Evolutionary conservation across 1,140 invertebrate genomes (phyloP).

Genomic region (Zaprionus inermis): DNA sequence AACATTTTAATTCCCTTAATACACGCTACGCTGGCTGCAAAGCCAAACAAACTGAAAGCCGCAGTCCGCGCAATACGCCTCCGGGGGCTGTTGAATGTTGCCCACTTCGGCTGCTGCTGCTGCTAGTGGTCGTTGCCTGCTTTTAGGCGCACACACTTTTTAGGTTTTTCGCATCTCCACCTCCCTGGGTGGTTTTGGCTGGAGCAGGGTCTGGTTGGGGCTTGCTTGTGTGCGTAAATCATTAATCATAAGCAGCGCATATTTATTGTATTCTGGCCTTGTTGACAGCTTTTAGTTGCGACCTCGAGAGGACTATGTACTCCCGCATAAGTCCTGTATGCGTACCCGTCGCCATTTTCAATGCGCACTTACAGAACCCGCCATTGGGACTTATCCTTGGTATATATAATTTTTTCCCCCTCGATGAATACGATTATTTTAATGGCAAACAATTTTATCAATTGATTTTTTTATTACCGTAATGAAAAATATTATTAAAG

Average conservation of each 20-base stretch:
- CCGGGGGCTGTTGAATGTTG: constrained; percentile 5
- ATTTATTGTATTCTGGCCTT: constrained; percentile 71
- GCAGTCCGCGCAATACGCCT: constrained; percentile 15
- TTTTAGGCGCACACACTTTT: constrained; percentile 62
- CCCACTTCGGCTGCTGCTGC: constrained; percentile 21
- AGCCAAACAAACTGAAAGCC: constrained; percentile 68
- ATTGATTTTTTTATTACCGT: constrained; percentile 2
- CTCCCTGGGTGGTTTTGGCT: not conserved
- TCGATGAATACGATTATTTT: not conserved
- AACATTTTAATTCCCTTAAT: constrained; percentile 83
- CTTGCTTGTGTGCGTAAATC: constrained; percentile 66
- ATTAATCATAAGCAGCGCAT: constrained; percentile 79
- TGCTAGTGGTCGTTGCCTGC: constrained; percentile 32
- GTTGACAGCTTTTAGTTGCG: constrained; percentile 76
- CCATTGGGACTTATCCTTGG: constrained; percentile 25
- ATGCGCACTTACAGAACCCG: constrained; percentile 28
- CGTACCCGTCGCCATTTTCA: constrained; percentile 50
- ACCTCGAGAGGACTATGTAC: constrained; percentile 31
- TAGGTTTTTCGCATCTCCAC: constrained; percentile 26
- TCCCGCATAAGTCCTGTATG: constrained; percentile 23
- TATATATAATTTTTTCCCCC: not conserved
- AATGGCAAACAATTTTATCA: constrained; percentile 1
- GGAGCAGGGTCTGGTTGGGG: constrained; percentile 18
- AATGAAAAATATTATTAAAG: not conserved
- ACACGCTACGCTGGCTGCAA: constrained; percentile 76